Conservation (phyloP, 2,888 invertebrate genomes). For the Nymphalis polychloros region DNA sequence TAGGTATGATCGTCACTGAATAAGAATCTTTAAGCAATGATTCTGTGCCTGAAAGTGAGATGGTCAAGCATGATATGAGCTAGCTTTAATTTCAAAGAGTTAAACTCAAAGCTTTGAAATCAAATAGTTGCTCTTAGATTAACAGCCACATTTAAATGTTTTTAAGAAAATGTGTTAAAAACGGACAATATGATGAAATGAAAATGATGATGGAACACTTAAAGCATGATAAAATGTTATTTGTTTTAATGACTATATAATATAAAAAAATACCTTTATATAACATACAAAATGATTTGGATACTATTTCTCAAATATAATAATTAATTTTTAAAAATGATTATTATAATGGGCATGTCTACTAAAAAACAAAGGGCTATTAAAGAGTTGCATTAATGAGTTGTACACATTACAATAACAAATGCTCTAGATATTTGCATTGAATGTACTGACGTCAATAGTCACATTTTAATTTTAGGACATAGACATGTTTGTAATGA, state of each 20-base stretch:
- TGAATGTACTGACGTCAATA: slow-evolving; percentile 60
- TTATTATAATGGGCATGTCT: not conserved
- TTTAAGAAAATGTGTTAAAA: slow-evolving; percentile 24
- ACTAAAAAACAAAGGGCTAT: slow-evolving; percentile 24
- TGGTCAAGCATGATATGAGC: slow-evolving; percentile 46
- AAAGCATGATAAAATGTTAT: slow-evolving; percentile 28
- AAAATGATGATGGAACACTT: not conserved
- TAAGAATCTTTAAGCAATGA: slow-evolving; percentile 76
- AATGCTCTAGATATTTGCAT: slow-evolving; percentile 56
- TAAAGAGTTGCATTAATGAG: not conserved
- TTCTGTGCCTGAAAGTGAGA: slow-evolving; percentile 70
- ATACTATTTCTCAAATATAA: too few species aligned
- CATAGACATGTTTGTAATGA: slow-evolving; percentile 36
- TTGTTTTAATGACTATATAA: not conserved
- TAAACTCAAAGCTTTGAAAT: slow-evolving; percentile 17
- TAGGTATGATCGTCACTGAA: slow-evolving; percentile 83
- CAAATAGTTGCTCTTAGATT: slow-evolving; percentile 25
- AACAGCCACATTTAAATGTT: slow-evolving; percentile 32
- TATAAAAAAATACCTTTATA: too few species aligned
- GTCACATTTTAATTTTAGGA: slow-evolving; percentile 42
- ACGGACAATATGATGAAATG: slow-evolving; percentile 28
- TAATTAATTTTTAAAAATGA: too few species aligned
- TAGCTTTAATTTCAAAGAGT: slow-evolving; percentile 27
- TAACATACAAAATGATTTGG: too few species aligned
- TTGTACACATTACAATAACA: slow-evolving; percentile 24